Base-by-base conservation (phyloP, 2,113 vertebrate species). In the Silurus asotus region DNA sequence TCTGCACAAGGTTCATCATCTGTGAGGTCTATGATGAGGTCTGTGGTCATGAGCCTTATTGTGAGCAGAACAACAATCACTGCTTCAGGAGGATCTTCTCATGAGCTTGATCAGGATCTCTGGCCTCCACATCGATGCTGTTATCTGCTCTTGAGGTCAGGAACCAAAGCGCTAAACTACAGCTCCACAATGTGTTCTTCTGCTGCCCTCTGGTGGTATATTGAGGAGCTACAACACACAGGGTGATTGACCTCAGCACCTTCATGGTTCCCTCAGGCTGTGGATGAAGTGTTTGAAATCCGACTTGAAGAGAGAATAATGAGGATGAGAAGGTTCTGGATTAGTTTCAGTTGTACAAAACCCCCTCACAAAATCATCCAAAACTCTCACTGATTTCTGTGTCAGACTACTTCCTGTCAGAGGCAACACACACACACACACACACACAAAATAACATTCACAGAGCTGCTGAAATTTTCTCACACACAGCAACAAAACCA, bases 171-270 rank as follows among this genome's bases (percentile, higher is more conserved):
- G 19, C 53, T 4, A 78, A 37, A 58, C 55, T 37, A 2, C 37
- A 37, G 37, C 37, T 37, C 25, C 14, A 58, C 8, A 9, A 5
- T 25, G 17, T 48, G 17, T 48, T 15, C 20, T 20, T 53, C 25
- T 70, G 51, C 82, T 83, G 65, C 25, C 82, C 65, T 72, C 82
- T 83, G 55, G 82, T 83, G 82, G 28, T 70, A 17, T 14, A 19
- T 5, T 49, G 58, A 23, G 2, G 37, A 81, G 14, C 15, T 77
- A 58, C 53, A 28, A 23, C 3, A 0, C 70, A 2, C 37, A 5
- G 23, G 6, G 10, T 74, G 19, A 37, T 15, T 0, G 62, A 65
- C 25, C 6, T 0, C 25, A 37, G 25, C 2, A 37, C 25, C 28
- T 69, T 11, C 6, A 48, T 72, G 69, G 15, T 72, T 20, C 48